Base-by-base conservation (phyloP, 2,113 vertebrate genomes). In the Murina feae region DNA sequence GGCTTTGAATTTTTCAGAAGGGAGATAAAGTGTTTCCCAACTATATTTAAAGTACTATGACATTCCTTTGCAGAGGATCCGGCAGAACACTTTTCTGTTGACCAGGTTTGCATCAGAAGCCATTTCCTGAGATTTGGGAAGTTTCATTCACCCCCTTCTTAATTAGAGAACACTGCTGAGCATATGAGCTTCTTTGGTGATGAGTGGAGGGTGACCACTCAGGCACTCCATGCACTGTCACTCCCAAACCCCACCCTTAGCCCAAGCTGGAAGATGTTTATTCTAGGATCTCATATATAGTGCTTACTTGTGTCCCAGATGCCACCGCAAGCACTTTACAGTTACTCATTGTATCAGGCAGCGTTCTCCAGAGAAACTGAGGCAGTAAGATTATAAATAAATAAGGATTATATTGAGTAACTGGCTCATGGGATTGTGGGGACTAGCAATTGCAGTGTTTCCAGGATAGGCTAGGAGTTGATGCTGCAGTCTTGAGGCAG, bases 1-100 rank as follows among this genome's bases (percentile, higher is more conserved):
- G 68, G 51, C 66, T 86, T 75, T 81, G 89, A 89, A 87, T 92
- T 85, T 82, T 78, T 83, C 68, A 85, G 60, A 65, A 83, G 25
- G 28, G 21, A 66, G 71, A 17, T 6, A 21, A 30, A 47, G 23
- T 39, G 11, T 49, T 84, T 71, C 53, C 53, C 32, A 81, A 28
- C 25, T 79, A 10, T 37, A 66, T 74, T 93, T 53, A 72, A 92
- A 78, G 49, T 30, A 9, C 25, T 60, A 5, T 44, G 63, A 58
- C 32, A 35, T 79, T 39, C 11, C 14, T 93, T 65, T 35, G 7
- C 49, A 86, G 21, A 69, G 9, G 65, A 39, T 90, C 28, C 51
- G 30, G 51, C 28, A 85, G 86, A 92, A 63, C 18, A 90, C 30
- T 74, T n/a, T 81, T 88, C 58, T 14, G 2, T 42, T 84, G 28